A percentile compares a stretch with the other conserved stretches of the same genome.
phyloP scores from a whole-genome alignment of 2,113 vertebrate genomes.

The Atrichornis clamosus region DNA sequence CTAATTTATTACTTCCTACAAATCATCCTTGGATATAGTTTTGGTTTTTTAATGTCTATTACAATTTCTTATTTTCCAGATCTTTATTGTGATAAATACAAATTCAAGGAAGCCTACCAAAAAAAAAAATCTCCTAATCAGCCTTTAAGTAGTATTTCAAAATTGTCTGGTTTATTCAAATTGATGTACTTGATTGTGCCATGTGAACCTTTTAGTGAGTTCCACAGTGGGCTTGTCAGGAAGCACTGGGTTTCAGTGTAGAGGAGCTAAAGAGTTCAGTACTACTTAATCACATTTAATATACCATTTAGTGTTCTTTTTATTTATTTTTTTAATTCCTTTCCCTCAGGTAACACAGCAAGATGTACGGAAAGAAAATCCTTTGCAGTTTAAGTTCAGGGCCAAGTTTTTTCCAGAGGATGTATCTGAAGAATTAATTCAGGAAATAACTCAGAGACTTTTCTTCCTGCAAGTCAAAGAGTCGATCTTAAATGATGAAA shows the following conservation, averaged over 20 bases:
- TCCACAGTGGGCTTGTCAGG: background rate
- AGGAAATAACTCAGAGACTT: constrained; percentile 96
- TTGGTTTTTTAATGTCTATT: background rate
- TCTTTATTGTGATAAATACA: background rate
- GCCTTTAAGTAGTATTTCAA: background rate
- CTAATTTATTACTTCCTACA: background rate
- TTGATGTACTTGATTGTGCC: background rate
- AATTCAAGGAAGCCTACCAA: background rate
- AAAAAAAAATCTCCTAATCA: background rate
- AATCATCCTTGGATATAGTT: background rate
- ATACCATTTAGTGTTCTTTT: background rate
- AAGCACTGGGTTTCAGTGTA: background rate
- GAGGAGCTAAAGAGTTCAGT: background rate
- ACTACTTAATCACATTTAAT: background rate
- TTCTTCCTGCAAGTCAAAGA: constrained; percentile 99
- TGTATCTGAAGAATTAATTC: constrained; percentile 96
- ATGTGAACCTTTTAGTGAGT: background rate
- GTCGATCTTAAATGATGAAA: constrained; percentile 95
- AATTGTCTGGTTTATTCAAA: background rate
- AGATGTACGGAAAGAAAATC: constrained; percentile 97
- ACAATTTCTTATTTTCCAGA: background rate
- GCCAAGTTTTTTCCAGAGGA: constrained; percentile 98
- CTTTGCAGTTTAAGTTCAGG: constrained; percentile 95
- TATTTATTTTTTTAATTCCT: constrained; percentile 17
- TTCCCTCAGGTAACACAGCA: constrained; percentile 88